A percentile compares a stretch with the other conserved stretches of the same genome.
Evolutionary conservation across 2,113 vertebrate species (phyloP).

Genomic region (Pantherophis guttatus): DNA sequence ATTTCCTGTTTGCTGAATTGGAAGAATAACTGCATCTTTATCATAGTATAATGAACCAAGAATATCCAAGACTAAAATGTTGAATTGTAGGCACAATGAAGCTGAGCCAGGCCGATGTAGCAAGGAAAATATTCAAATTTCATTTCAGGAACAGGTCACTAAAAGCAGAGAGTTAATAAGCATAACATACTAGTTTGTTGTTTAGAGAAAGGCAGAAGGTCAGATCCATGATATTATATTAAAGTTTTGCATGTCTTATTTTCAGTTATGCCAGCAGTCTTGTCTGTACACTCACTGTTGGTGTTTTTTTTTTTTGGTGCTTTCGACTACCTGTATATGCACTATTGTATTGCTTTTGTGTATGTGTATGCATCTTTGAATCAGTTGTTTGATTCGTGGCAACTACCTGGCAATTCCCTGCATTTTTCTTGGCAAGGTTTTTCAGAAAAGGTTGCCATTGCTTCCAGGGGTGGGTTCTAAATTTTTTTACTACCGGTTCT

Average conservation of each 20-base stretch:
- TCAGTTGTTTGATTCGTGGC: not conserved
- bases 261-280: not conserved
- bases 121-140: not conserved
- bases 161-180: not conserved
- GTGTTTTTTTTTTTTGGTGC: not conserved
- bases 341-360: not conserved
- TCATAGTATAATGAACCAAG: not conserved
- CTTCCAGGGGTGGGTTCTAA: no score
- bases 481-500: no score
- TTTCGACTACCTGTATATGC: not conserved
- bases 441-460: not conserved
- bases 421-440: not conserved
- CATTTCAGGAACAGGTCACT: not conserved
- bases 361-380: not conserved
- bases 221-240: not conserved
- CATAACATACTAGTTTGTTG: not conserved
- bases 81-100: not conserved
- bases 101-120: not conserved
- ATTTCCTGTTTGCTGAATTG: conserved; percentile 34
- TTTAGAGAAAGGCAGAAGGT: not conserved
- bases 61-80: not conserved
- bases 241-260: not conserved
- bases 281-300: not conserved
- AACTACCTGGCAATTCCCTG: not conserved
- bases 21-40: not conserved